phyloP scores from a whole-genome alignment of 2,113 vertebrate species.

The human (Homo sapiens) region GRCh38 chr17:5525001-5525500 shows the following conservation, averaged over 20 bases:
- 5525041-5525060: not conserved
- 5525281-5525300: not conserved
- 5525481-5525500: not conserved
- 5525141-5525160: no score
- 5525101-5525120: not conserved
- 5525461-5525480: not conserved
- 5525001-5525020: not conserved
- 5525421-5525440: no score
- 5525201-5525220: not conserved
- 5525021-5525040: no score
- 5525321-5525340: not conserved
- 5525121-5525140: not conserved
- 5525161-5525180: not conserved
- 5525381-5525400: not conserved
- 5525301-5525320: not conserved
- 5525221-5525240: not conserved
- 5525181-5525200: not conserved
- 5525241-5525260: not conserved
- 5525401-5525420: not conserved
- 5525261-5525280: rapidly evolving
- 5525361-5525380: no score
- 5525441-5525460: not conserved
- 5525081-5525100: not conserved
- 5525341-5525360: not conserved
- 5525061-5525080: not conserved